Evolutionary conservation across 1,140 invertebrate species (phyloP).

Genomic region (Drosophila pectinifera): DNA sequence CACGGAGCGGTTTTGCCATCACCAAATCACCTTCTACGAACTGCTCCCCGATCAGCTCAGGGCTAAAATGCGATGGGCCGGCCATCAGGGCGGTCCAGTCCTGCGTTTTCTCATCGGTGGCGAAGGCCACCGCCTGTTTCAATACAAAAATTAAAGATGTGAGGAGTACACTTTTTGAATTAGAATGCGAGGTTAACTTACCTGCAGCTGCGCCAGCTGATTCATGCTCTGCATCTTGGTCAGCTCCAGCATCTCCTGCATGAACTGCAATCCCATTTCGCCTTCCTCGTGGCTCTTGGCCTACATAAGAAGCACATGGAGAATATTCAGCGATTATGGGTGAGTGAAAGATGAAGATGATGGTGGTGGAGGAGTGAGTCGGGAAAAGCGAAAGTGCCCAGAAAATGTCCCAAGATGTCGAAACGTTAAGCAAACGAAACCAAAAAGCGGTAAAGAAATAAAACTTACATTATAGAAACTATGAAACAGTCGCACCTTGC

Average conservation of each 20-base stretch:
- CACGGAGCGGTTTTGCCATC: constrained; percentile 88
- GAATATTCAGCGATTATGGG: background rate
- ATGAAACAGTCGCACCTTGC: constrained; percentile 95
- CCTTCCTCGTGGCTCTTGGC: constrained; percentile 94
- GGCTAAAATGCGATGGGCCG: constrained; percentile 96
- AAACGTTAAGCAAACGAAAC: constrained; percentile 22
- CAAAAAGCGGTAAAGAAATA: constrained; percentile 56
- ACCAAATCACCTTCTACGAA: constrained; percentile 88
- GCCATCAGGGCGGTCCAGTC: constrained; percentile 87
- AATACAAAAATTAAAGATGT: background rate
- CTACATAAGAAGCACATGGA: constrained; percentile 85
- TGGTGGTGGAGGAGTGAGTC: background rate
- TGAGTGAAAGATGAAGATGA: background rate
- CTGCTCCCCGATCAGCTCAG: constrained; percentile 88
- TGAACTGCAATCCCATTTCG: constrained; percentile 96
- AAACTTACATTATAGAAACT: constrained; percentile 91
- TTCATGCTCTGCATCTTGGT: constrained; percentile 90
- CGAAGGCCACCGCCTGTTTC: constrained; percentile 86
- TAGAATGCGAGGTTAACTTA: constrained; percentile 27
- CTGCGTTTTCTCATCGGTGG: constrained; percentile 75
- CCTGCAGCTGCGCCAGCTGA: constrained; percentile 87
- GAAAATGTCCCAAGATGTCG: constrained; percentile 2
- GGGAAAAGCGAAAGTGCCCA: constrained; percentile 5
- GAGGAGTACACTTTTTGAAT: background rate
- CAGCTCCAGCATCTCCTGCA: constrained; percentile 98